Conservation (phyloP, 2,888 invertebrate genomes). For the Argyresthia goedartella region DNA sequence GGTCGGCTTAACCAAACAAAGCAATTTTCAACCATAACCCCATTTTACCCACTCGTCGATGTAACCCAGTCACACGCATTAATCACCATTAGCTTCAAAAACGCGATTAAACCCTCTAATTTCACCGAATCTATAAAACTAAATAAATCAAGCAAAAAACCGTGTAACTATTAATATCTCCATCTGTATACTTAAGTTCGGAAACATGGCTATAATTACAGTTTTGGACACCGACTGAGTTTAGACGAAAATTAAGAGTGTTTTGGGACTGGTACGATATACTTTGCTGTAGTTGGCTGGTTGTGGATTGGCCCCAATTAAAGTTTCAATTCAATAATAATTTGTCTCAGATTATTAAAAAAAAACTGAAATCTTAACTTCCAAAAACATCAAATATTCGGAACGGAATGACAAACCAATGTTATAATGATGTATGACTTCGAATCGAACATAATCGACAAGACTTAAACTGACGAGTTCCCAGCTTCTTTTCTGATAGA, state of each 20-base stretch:
- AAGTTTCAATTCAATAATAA: not conserved
- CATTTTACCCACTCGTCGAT: not conserved
- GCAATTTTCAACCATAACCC: not conserved
- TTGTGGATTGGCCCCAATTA: not conserved
- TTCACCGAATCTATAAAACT: slow-evolving; percentile 54
- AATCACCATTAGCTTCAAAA: slow-evolving; percentile 53
- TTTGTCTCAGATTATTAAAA: too few relatives aligned
- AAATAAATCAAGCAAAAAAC: slow-evolving; percentile 61
- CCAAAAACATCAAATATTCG: too few relatives aligned
- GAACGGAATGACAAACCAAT: too few relatives aligned
- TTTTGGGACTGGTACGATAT: slow-evolving; percentile 19
- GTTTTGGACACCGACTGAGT: slow-evolving; percentile 33
- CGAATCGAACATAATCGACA: too few relatives aligned
- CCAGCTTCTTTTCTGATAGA: too few relatives aligned
- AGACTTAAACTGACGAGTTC: too few relatives aligned
- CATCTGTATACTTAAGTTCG: slow-evolving; percentile 65
- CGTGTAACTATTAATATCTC: slow-evolving; percentile 63
- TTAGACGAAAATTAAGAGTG: slow-evolving; percentile 60
- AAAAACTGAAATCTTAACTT: not conserved
- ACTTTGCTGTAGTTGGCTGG: not conserved
- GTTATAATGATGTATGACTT: too few relatives aligned
- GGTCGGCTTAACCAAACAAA: too few relatives aligned
- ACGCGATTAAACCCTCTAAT: slow-evolving; percentile 56
- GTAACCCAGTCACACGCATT: slow-evolving; percentile 41
- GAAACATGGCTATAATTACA: slow-evolving; percentile 61